Evolutionary conservation across 1,140 invertebrate genomes (phyloP).

Genomic region (Scaptomyza graminum): DNA sequence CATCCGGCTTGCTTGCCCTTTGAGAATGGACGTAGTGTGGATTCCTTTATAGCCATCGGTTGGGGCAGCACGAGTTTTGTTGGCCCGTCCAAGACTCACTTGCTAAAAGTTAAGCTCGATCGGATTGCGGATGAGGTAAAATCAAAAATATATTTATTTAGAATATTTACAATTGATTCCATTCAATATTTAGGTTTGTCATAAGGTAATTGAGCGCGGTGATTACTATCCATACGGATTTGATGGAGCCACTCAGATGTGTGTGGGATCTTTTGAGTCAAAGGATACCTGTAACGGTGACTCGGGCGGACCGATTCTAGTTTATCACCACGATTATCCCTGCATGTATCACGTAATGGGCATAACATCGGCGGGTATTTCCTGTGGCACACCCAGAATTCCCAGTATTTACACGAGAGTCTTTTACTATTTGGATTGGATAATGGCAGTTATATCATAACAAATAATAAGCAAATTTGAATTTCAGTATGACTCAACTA

Average conservation of each 20-base stretch:
- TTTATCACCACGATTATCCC: slow-evolving; percentile 57
- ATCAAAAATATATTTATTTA: slow-evolving; percentile 24
- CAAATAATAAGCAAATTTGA: not conserved
- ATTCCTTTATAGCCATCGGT: slow-evolving; percentile 64
- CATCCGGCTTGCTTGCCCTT: slow-evolving; percentile 77
- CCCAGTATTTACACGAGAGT: slow-evolving; percentile 76
- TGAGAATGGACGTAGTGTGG: slow-evolving; percentile 29
- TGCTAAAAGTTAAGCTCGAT: slow-evolving; percentile 85
- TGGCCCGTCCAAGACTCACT: slow-evolving; percentile 56
- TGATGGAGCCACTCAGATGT: slow-evolving; percentile 85
- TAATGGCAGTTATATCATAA: slow-evolving; percentile 28
- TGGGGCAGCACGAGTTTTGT: slow-evolving; percentile 63
- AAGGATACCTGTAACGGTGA: slow-evolving; percentile 84
- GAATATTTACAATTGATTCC: not conserved
- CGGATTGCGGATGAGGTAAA: slow-evolving; percentile 51
- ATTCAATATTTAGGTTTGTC: slow-evolving; percentile 53
- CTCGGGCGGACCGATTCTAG: slow-evolving; percentile 73
- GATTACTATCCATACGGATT: slow-evolving; percentile 84
- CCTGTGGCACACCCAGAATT: slow-evolving; percentile 61
- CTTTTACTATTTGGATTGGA: slow-evolving; percentile 75
- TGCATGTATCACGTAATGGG: slow-evolving; percentile 78
- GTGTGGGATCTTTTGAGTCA: slow-evolving; percentile 86
- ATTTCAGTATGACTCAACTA: not conserved
- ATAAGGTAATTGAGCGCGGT: slow-evolving; percentile 49
- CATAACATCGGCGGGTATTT: slow-evolving; percentile 66